A percentile compares a stretch with the other conserved stretches of the same genome.
Conservation (phyloP, 2,797 vertebrate genomes). For the Phoebastria nigripes region DNA sequence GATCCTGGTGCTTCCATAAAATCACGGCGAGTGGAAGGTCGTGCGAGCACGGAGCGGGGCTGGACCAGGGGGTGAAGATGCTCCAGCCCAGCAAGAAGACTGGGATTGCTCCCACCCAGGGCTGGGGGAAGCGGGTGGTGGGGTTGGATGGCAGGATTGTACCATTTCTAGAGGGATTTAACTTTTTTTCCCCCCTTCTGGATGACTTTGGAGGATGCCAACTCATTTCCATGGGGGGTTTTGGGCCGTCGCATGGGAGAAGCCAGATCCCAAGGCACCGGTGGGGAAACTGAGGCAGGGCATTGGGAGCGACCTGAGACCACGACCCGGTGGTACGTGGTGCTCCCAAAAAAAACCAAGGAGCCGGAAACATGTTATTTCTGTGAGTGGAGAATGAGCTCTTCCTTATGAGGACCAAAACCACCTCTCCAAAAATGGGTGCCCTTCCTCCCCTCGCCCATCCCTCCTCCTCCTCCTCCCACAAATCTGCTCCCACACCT, state of each 20-base stretch:
- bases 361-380: not conserved
- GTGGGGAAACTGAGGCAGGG: slow-evolving; percentile 1
- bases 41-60: rapidly evolving
- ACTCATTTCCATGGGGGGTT: rapidly evolving
- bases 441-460: not conserved
- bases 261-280: not conserved
- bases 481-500: not conserved
- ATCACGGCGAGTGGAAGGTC: rapidly evolving
- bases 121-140: rapidly evolving
- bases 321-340: rapidly evolving
- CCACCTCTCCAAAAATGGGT: not conserved
- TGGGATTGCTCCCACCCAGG: not conserved
- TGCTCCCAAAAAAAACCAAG: not conserved
- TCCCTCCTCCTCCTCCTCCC: not conserved
- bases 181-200: not conserved
- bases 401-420: not conserved
- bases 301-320: rapidly evolving
- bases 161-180: not conserved
- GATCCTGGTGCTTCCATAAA: rapidly evolving
- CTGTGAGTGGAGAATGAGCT: rapidly evolving
- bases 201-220: not conserved
- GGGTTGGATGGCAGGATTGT: not conserved
- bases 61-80: not conserved
- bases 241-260: rapidly evolving
- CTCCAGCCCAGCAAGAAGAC: not conserved